Conservation (phyloP, 2,888 invertebrate species). For the Melanargia galathea region DNA sequence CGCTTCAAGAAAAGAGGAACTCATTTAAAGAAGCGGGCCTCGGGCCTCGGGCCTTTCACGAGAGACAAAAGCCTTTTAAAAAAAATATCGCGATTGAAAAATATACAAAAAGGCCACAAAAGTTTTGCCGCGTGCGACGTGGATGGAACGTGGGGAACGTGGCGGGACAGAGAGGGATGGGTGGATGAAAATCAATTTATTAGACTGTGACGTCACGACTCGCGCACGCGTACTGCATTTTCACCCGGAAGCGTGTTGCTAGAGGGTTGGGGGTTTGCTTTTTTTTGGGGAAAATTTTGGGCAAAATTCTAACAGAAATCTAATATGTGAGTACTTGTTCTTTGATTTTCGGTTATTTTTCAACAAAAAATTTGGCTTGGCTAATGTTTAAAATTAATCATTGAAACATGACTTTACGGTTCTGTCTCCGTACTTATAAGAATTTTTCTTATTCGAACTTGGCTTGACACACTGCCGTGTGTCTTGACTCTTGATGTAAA, state of each 20-base stretch:
- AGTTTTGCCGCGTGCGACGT: constrained; percentile 64
- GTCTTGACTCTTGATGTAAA: no score
- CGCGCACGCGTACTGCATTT: constrained; percentile 68
- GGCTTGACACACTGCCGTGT: no score
- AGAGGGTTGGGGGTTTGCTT: constrained; percentile 42
- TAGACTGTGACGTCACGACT: constrained; percentile 78
- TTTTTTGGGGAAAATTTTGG: constrained; percentile 14
- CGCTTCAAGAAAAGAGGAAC: constrained; percentile 42
- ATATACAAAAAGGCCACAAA: constrained; percentile 76
- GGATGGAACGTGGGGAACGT: constrained; percentile 49
- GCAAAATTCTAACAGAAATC: not conserved
- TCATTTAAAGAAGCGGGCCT: constrained; percentile 56
- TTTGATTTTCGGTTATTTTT: not conserved
- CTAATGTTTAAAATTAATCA: no score
- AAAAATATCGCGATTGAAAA: constrained; percentile 69
- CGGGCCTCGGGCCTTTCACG: constrained; percentile 65
- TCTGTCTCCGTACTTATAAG: no score
- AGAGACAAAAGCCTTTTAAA: constrained; percentile 71
- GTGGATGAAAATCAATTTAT: constrained; percentile 81
- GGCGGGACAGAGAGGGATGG: constrained; percentile 54
- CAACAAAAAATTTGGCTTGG: no score
- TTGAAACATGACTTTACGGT: no score
- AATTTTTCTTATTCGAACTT: no score
- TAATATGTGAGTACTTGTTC: not conserved
- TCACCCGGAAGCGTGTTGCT: constrained; percentile 74